Conservation (phyloP, 2,797 vertebrate species). For the Pangasius mekongensis region DNA sequence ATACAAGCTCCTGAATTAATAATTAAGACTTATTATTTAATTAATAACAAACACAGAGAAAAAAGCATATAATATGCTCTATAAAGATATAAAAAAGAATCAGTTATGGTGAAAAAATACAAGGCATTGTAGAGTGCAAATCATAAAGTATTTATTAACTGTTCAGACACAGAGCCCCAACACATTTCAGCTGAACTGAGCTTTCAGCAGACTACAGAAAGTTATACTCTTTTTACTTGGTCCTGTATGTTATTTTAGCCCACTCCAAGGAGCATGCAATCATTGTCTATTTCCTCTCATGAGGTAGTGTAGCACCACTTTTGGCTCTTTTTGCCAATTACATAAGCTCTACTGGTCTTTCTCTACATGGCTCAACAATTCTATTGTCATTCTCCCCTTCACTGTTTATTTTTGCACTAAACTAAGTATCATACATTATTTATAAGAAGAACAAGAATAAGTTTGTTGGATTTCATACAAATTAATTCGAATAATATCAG, state of each 20-base stretch:
- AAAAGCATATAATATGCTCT: neutral
- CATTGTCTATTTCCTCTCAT: constrained; percentile 26
- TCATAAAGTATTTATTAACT: constrained; percentile 29
- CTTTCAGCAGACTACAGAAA: constrained; percentile 10
- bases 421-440: neutral
- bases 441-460: neutral
- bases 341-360: constrained; percentile 19
- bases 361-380: constrained; percentile 25
- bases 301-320: constrained; percentile 13
- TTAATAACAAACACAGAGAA: neutral
- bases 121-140: neutral
- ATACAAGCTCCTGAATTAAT: neutral
- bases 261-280: constrained; percentile 18
- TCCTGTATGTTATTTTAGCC: constrained; percentile 24
- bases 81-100: neutral
- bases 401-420: neutral
- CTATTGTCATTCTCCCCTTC: neutral
- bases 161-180: neutral
- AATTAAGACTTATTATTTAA: neutral
- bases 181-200: constrained; percentile 9
- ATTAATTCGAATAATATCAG: neutral
- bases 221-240: neutral
- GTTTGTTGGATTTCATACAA: neutral
- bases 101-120: neutral
- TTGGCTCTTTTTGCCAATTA: constrained; percentile 19